phyloP scores from a whole-genome alignment of 2,797 vertebrate species.

The Oryzias dopingdopingensis region DNA sequence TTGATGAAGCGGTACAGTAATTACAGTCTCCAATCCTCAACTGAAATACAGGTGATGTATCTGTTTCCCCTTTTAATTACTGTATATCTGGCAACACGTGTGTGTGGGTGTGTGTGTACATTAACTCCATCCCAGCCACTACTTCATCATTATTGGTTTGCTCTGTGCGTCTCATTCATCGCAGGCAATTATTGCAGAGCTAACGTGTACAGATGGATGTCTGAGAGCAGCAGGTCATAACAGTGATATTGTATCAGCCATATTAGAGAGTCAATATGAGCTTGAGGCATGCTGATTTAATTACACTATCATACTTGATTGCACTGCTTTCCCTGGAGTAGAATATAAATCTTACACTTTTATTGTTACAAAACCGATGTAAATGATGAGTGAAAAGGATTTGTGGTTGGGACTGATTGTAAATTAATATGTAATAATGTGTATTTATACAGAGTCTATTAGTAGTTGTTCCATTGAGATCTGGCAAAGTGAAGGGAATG shows the following conservation, averaged over 20 bases:
- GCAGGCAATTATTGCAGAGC: slow-evolving; percentile 56
- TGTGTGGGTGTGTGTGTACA: slow-evolving; percentile 11
- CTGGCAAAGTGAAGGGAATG: slow-evolving; percentile 41
- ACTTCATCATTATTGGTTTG: slow-evolving; percentile 41
- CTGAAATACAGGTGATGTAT: slow-evolving; percentile 47
- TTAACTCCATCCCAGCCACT: slow-evolving; percentile 16
- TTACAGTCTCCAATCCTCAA: slow-evolving; percentile 6
- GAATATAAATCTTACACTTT: slow-evolving; percentile 78
- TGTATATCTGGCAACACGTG: slow-evolving; percentile 42
- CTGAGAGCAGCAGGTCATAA: slow-evolving; percentile 68
- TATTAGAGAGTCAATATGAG: slow-evolving; percentile 85
- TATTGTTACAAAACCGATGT: slow-evolving; percentile 91
- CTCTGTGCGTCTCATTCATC: slow-evolving; percentile 51
- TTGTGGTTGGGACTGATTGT: slow-evolving; percentile 53
- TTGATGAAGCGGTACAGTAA: background rate
- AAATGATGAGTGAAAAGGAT: slow-evolving; percentile 86
- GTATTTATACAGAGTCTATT: slow-evolving; percentile 30
- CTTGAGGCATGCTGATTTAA: slow-evolving; percentile 86
- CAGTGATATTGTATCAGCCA: slow-evolving; percentile 83
- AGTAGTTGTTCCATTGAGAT: slow-evolving; percentile 56
- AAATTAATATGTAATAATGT: slow-evolving; percentile 48
- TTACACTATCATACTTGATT: slow-evolving; percentile 78
- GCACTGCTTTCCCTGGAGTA: slow-evolving; percentile 84
- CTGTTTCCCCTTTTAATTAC: slow-evolving; percentile 45
- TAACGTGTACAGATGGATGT: slow-evolving; percentile 63